Percentiles rank a stretch among this genome's conserved stretches.
Evolutionary conservation across 2,888 invertebrate species (phyloP).

Genomic region (Spodoptera exigua): DNA sequence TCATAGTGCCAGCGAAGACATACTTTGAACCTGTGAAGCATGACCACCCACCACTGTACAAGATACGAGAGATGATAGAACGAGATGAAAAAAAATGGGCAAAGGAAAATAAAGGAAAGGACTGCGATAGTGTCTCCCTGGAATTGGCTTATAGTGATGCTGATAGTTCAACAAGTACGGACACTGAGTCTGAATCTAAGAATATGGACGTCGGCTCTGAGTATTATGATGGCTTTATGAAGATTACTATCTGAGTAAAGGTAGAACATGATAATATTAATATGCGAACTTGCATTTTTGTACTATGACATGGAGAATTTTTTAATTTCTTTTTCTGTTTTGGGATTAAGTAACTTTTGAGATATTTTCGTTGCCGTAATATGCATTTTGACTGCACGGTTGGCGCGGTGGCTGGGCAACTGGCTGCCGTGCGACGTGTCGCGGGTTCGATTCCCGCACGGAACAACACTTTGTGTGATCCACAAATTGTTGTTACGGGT

Average conservation of each 20-base stretch:
- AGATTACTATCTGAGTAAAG: background rate
- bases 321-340: too few species aligned
- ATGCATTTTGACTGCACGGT: too few species aligned
- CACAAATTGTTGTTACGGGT: too few species aligned
- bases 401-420: too few species aligned
- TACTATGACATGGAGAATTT: too few species aligned
- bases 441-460: too few species aligned
- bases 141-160: constrained; percentile 22
- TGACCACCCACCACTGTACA: constrained; percentile 73
- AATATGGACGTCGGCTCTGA: constrained; percentile 7
- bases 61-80: constrained; percentile 66
- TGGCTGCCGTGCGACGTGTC: too few species aligned
- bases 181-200: constrained; percentile 5
- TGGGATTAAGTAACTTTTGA: too few species aligned
- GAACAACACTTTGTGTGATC: too few species aligned
- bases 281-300: too few species aligned
- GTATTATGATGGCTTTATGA: constrained; percentile 15
- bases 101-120: constrained; percentile 16
- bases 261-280: background rate
- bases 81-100: constrained; percentile 48
- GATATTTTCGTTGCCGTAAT: too few species aligned
- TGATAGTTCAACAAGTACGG: constrained; percentile 6
- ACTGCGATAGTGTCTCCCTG: constrained; percentile 32
- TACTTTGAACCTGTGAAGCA: constrained; percentile 77
- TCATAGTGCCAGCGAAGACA: constrained; percentile 68